Percentiles rank a stretch among this genome's conserved stretches.
These are phyloP conservation scores for Tamandua tetradactyla DNA, from an alignment of 2,797 vertebrate species.

Conservation along the genomic window DNA sequence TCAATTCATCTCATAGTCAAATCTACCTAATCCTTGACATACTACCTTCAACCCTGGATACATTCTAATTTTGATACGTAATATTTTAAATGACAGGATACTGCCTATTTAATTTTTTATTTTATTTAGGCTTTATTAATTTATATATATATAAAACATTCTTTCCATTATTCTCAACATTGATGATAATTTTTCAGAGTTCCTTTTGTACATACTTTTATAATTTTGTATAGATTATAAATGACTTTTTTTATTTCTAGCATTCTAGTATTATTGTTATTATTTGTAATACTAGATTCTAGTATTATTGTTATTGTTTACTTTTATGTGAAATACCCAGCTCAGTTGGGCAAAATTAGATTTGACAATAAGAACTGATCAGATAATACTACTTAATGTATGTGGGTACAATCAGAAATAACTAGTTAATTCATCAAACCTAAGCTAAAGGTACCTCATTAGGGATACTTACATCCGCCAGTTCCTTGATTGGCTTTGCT, in stretches of 20 bases:
- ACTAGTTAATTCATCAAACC: neutral
- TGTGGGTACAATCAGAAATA: neutral
- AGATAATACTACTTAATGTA: neutral
- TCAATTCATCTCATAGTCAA: conserved; percentile 3
- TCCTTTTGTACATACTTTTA: neutral
- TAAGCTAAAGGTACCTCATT: neutral
- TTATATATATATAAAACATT: neutral
- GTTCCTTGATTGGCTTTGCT: conserved; percentile 89
- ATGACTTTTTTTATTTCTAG: neutral
- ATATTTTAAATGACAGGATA: neutral
- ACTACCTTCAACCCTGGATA: neutral
- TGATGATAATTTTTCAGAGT: conserved; percentile 24
- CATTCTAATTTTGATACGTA: conserved; percentile 19
- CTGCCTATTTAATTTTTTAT: conserved; percentile 6
- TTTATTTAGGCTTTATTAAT: conserved; percentile 16
- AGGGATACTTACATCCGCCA: conserved; percentile 88
- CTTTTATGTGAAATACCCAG: conserved; percentile 13
- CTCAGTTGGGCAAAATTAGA: conserved; percentile 24
- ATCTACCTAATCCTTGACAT: conserved; percentile 10
- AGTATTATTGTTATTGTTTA: neutral
- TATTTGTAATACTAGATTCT: no score
- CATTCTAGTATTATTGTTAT: no score
- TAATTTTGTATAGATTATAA: neutral
- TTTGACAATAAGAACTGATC: neutral
- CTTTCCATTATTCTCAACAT: neutral